Conservation (phyloP, 2,888 invertebrate genomes). For the Pediacus dermestoides region DNA sequence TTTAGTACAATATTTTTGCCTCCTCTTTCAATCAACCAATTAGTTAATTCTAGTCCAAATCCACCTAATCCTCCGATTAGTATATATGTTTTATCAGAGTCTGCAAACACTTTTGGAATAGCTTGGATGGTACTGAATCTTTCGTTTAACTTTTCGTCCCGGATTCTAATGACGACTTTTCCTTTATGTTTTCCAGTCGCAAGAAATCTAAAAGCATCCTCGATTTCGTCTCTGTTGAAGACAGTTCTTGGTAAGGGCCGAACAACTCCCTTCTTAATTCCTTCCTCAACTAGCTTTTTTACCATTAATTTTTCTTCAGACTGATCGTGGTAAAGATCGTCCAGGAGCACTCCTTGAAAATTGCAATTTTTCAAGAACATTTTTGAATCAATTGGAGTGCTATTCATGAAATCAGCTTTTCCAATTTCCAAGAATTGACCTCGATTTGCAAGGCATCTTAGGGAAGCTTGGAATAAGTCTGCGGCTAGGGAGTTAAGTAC, state of each 20-base stretch:
- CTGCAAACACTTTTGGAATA: constrained; percentile 28
- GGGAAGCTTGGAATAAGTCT: constrained; percentile 75
- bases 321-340: constrained; percentile 57
- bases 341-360: constrained; percentile 76
- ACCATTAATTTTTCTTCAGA: constrained; percentile 53
- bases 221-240: constrained; percentile 63
- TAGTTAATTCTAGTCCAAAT: constrained; percentile 61
- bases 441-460: constrained; percentile 56
- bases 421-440: constrained; percentile 82
- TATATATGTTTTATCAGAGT: constrained; percentile 40
- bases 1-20: constrained; percentile 58
- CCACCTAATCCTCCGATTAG: constrained; percentile 61
- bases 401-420: constrained; percentile 71
- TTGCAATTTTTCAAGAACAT: constrained; percentile 68
- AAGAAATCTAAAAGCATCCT: constrained; percentile 66
- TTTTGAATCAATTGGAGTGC: constrained; percentile 59
- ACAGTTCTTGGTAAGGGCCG: constrained; percentile 64
- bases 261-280: constrained; percentile 62
- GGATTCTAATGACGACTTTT: constrained; percentile 56
- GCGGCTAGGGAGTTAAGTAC: constrained; percentile 88
- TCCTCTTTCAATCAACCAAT: constrained; percentile 59
- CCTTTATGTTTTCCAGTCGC: constrained; percentile 75
- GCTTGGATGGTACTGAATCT: constrained; percentile 23
- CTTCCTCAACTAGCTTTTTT: constrained; percentile 55
- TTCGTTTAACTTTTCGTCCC: constrained; percentile 28